Evolutionary conservation across 92 coral and sea anemone genomes (phyloP).

Genomic region (Epizoanthus ramosus): DNA sequence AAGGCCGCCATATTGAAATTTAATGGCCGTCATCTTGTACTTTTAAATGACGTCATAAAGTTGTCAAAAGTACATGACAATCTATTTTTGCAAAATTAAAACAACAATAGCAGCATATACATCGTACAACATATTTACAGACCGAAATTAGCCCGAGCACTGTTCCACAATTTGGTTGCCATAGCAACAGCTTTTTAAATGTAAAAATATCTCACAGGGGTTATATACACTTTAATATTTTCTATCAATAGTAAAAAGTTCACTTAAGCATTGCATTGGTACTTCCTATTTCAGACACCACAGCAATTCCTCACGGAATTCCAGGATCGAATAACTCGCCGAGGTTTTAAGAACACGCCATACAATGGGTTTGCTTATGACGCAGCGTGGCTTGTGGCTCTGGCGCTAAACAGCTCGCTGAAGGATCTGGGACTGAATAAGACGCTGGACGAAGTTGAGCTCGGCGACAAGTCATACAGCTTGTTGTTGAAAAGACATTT

Average conservation of each 20-base stretch:
- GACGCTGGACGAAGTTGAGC: conserved; percentile 5
- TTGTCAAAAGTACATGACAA: no score
- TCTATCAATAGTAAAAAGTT: not conserved
- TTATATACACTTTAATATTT: no score
- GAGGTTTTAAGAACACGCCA: not conserved
- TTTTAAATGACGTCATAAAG: no score
- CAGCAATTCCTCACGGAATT: not conserved
- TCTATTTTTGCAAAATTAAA: no score
- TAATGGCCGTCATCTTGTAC: no score
- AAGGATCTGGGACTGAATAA: conserved; percentile 7
- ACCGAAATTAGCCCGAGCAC: no score
- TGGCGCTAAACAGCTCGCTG: conserved; percentile 19
- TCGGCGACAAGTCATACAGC: conserved; percentile 3
- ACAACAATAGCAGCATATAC: no score
- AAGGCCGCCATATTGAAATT: no score
- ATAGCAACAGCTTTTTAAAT: no score
- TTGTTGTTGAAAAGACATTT: conserved; percentile 16
- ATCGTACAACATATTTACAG: no score
- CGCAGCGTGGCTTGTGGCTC: conserved; percentile 28
- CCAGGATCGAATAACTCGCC: not conserved
- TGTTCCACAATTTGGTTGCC: no score
- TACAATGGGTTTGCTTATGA: conserved; percentile 35
- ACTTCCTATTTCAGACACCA: not conserved
- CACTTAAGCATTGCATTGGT: not conserved
- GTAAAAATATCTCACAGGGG: no score